Evolutionary conservation across 2,797 vertebrate species (phyloP).

Genomic region (Emydoidea blandingii): DNA sequence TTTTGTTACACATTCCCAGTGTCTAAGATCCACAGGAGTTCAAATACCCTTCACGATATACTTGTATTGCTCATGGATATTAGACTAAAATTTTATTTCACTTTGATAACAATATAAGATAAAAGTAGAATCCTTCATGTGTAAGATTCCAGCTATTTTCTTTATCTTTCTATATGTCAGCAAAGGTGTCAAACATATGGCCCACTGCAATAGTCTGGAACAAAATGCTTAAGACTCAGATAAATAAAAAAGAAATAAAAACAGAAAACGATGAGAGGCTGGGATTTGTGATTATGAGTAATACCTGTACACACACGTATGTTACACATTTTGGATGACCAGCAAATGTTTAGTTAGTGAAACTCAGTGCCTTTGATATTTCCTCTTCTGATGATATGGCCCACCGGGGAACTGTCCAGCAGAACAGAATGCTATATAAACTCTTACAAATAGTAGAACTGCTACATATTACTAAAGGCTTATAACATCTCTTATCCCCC

Average conservation of each 20-base stretch:
- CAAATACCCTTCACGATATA: not conserved
- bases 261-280: not conserved
- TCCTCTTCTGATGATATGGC: not conserved
- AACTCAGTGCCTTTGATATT: not conserved
- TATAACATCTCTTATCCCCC: not conserved
- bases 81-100: not conserved
- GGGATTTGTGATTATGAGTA: not conserved
- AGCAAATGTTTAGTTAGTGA: not conserved
- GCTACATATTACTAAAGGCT: not conserved
- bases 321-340: not conserved
- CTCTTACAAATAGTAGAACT: not conserved
- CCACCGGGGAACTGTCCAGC: not conserved
- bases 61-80: not conserved
- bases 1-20: rapidly evolving
- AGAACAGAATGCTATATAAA: not conserved
- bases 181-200: not conserved
- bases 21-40: not conserved
- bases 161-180: not conserved
- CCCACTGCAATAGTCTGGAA: not conserved
- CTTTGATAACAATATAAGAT: not conserved
- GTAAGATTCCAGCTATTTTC: not conserved
- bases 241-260: not conserved
- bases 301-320: not conserved
- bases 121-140: not conserved
- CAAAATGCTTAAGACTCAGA: not conserved